Percentiles rank a stretch among this genome's conserved stretches.
Evolutionary conservation across 2,113 vertebrate genomes (phyloP).

Genomic region (Cichladusa arquata): DNA sequence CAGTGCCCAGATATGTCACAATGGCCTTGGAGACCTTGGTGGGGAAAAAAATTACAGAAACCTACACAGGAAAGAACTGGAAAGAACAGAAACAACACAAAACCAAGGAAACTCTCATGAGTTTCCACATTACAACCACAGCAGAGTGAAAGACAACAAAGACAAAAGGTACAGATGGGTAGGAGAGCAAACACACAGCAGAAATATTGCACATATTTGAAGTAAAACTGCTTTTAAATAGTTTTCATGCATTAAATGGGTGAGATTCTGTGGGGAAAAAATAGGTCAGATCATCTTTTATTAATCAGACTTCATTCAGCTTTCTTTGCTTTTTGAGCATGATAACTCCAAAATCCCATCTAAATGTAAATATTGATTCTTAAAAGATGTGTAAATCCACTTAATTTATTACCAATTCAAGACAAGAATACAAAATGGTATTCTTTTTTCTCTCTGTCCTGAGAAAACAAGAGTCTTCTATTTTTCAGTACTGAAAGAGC

Average conservation of each 20-base stretch:
- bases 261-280: background rate
- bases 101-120: background rate
- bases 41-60: background rate
- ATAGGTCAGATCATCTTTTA: constrained; percentile 5
- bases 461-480: background rate
- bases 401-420: background rate
- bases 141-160: background rate
- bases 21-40: background rate
- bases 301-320: constrained; percentile 21
- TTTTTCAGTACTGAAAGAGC: background rate
- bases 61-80: background rate
- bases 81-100: background rate
- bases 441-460: background rate
- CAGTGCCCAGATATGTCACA: background rate
- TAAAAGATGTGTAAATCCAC: background rate
- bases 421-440: background rate
- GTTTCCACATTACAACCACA: background rate
- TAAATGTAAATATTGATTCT: constrained; percentile 14
- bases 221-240: background rate
- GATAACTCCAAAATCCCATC: background rate
- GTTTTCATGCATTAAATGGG: background rate
- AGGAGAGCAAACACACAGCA: background rate
- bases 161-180: background rate
- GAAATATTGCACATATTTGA: background rate
- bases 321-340: background rate